Evolutionary conservation across 2,888 invertebrate species (phyloP).

Genomic region (Tortricodes alternella): DNA sequence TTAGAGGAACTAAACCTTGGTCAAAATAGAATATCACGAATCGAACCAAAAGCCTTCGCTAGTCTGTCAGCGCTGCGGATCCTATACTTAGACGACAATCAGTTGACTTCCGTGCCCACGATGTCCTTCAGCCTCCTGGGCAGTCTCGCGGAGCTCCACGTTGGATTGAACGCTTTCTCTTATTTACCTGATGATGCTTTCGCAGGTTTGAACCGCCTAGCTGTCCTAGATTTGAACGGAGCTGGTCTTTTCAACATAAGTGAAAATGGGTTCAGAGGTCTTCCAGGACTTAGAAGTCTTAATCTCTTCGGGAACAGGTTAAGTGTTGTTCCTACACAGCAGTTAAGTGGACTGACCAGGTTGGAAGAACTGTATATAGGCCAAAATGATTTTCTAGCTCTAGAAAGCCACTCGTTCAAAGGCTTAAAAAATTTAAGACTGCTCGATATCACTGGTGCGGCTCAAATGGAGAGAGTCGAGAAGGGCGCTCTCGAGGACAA

Average conservation of each 20-base stretch:
- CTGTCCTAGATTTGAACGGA: slow-evolving; percentile 90
- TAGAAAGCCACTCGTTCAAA: slow-evolving; percentile 89
- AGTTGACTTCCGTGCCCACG: slow-evolving; percentile 89
- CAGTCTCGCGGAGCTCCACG: slow-evolving; percentile 91
- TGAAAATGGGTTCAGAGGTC: slow-evolving; percentile 88
- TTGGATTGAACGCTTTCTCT: slow-evolving; percentile 92
- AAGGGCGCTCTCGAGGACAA: slow-evolving; percentile 91
- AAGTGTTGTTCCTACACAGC: slow-evolving; percentile 88
- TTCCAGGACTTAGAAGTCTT: slow-evolving; percentile 88
- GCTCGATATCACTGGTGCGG: slow-evolving; percentile 90
- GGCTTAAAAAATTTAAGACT: slow-evolving; percentile 89
- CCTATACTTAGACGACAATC: slow-evolving; percentile 92
- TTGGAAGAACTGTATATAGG: slow-evolving; percentile 92
- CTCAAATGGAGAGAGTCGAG: slow-evolving; percentile 87
- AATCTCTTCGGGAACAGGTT: slow-evolving; percentile 92
- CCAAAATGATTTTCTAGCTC: slow-evolving; percentile 89
- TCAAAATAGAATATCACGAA: slow-evolving; percentile 91
- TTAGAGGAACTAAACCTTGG: slow-evolving; percentile 93
- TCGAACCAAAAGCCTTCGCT: slow-evolving; percentile 90
- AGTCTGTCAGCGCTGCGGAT: slow-evolving; percentile 89
- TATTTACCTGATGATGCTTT: slow-evolving; percentile 90
- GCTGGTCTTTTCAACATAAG: slow-evolving; percentile 91
- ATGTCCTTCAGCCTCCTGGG: slow-evolving; percentile 87
- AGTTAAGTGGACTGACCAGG: slow-evolving; percentile 86
- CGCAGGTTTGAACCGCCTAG: slow-evolving; percentile 87